These are phyloP conservation scores for Amiota communis DNA, from an alignment of 2,888 invertebrate species.

Conservation along the genomic window DNA sequence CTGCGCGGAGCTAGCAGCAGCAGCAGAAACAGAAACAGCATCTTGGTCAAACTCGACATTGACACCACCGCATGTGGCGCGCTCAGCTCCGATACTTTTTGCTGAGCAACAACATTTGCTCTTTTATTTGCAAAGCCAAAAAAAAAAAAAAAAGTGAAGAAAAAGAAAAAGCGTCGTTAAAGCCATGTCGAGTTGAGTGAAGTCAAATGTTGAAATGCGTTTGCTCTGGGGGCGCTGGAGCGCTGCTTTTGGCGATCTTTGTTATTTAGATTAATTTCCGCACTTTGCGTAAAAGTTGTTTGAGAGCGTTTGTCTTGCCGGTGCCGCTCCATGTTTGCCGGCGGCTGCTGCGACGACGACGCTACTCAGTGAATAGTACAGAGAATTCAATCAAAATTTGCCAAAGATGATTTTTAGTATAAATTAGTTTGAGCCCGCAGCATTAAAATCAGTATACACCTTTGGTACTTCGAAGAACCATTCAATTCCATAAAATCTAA, in stretches of 20 bases:
- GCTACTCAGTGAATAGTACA: not conserved
- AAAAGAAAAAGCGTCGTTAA: slow-evolving; percentile 40
- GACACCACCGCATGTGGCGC: slow-evolving; percentile 59
- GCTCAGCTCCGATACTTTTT: slow-evolving; percentile 31
- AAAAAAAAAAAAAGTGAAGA: slow-evolving; percentile 41
- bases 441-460: slow-evolving; percentile 47
- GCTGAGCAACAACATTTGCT: slow-evolving; percentile 38
- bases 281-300: slow-evolving; percentile 47
- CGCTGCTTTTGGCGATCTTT: slow-evolving; percentile 39
- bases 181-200: not conserved
- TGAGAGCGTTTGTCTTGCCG: slow-evolving; percentile 15
- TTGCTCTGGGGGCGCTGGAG: not conserved
- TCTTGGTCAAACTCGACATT: slow-evolving; percentile 50
- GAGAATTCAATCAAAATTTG: slow-evolving; percentile 45
- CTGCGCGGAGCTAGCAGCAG: not conserved
- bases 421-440: slow-evolving; percentile 45
- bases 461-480: slow-evolving; percentile 45
- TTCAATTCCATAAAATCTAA: slow-evolving; percentile 28
- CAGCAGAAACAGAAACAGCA: slow-evolving; percentile 23
- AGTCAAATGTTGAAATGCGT: slow-evolving; percentile 14
- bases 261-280: slow-evolving; percentile 62
- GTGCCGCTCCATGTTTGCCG: slow-evolving; percentile 43
- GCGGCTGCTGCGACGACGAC: too few relatives aligned
- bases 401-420: slow-evolving; percentile 43
- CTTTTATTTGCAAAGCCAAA: slow-evolving; percentile 33